Evolutionary conservation across 2,113 vertebrate species (phyloP).

Genomic region (Trinectes maculatus): DNA sequence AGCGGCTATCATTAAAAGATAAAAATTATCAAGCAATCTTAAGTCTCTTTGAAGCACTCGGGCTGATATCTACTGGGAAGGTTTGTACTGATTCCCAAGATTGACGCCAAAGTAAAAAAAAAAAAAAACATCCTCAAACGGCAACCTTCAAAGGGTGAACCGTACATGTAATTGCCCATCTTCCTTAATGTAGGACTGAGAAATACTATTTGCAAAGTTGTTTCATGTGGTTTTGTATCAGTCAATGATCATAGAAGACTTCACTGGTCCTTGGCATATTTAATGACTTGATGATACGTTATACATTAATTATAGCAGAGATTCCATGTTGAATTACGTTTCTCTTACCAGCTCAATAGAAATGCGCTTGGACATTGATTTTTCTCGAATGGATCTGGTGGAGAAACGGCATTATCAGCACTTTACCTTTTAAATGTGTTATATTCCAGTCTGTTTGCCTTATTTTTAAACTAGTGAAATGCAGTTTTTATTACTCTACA

Average conservation of each 20-base stretch:
- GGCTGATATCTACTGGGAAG: conserved; percentile 53
- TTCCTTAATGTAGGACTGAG: conserved; percentile 23
- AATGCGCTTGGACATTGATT: conserved; percentile 7
- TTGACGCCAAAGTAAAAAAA: conserved; percentile 60
- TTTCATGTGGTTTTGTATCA: conserved; percentile 43
- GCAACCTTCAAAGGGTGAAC: conserved; percentile 61
- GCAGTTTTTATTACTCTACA: too few species aligned
- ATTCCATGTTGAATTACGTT: conserved; percentile 17
- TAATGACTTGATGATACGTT: conserved; percentile 28
- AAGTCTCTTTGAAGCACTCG: conserved; percentile 54
- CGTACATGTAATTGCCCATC: conserved; percentile 56
- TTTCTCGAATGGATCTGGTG: conserved; percentile 5
- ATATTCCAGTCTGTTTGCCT: too few species aligned
- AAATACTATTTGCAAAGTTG: conserved; percentile 33
- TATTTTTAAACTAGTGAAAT: too few species aligned
- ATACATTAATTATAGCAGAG: conserved; percentile 5
- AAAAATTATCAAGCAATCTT: conserved; percentile 41
- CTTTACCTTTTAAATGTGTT: background rate
- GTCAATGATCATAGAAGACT: conserved; percentile 11
- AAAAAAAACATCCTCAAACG: conserved; percentile 66
- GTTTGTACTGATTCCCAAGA: conserved; percentile 48
- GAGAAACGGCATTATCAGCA: conserved; percentile 8
- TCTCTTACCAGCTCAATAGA: background rate
- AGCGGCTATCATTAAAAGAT: conserved; percentile 38
- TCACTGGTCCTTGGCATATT: conserved; percentile 27